phyloP scores from a whole-genome alignment of 2,888 invertebrate species.

The Sesia bembeciformis region DNA sequence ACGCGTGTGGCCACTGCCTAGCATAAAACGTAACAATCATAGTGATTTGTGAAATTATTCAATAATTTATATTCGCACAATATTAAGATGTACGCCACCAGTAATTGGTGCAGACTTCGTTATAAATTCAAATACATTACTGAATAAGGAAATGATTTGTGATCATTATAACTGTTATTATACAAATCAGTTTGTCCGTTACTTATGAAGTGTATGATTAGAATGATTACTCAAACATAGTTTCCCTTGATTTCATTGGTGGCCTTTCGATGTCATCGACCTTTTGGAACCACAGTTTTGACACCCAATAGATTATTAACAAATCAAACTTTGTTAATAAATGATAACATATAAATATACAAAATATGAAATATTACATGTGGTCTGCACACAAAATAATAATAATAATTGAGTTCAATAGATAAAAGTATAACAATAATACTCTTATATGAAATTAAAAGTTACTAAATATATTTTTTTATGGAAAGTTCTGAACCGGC shows the following conservation, averaged over 20 bases:
- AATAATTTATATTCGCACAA: constrained; percentile 1
- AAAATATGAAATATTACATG: too few species aligned
- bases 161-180: background rate
- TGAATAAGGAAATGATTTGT: background rate
- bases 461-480: too few species aligned
- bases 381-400: too few species aligned
- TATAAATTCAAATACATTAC: background rate
- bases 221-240: background rate
- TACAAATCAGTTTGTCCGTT: background rate
- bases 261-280: background rate
- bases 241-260: background rate
- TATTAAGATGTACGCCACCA: background rate
- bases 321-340: too few species aligned
- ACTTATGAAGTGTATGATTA: background rate
- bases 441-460: too few species aligned
- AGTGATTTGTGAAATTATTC: constrained; percentile 1
- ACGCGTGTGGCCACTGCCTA: too few species aligned
- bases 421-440: too few species aligned
- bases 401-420: too few species aligned
- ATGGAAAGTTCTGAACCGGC: too few species aligned
- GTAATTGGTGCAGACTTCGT: background rate
- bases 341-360: too few species aligned
- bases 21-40: background rate
- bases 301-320: too few species aligned
- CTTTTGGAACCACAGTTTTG: too few species aligned